Evolutionary conservation across 1,140 invertebrate genomes (phyloP).

Genomic region (Drosophila kurseongensis): DNA sequence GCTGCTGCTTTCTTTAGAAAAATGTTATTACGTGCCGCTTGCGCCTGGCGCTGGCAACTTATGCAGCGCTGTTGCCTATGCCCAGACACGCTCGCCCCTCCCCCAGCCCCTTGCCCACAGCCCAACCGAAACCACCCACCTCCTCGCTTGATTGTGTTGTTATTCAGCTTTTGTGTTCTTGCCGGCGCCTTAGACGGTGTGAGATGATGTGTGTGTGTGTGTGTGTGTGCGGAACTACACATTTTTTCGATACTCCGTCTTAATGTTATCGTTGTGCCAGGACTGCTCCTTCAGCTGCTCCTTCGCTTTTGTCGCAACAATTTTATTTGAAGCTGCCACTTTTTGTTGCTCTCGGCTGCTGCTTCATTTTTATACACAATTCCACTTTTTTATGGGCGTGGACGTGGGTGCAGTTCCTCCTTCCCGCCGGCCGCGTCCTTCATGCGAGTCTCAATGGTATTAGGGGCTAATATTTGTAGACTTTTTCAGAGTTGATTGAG

Average conservation of each 20-base stretch:
- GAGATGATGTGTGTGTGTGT: slow-evolving; percentile 12
- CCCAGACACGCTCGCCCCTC: slow-evolving; percentile 64
- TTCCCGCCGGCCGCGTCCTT: slow-evolving; percentile 48
- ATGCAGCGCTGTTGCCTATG: slow-evolving; percentile 74
- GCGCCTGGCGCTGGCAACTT: slow-evolving; percentile 69
- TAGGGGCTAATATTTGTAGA: slow-evolving; percentile 84
- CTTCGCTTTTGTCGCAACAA: slow-evolving; percentile 80
- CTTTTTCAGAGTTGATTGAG: slow-evolving; percentile 83
- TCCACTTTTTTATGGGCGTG: slow-evolving; percentile 76
- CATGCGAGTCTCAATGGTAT: slow-evolving; percentile 78
- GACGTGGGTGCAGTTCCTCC: slow-evolving; percentile 32
- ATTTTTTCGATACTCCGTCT: slow-evolving; percentile 83
- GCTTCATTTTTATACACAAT: slow-evolving; percentile 82
- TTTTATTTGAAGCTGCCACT: slow-evolving; percentile 82
- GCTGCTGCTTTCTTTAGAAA: slow-evolving; percentile 74
- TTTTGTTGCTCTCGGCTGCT: slow-evolving; percentile 60
- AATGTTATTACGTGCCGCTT: slow-evolving; percentile 83
- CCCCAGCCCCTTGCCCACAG: neutral
- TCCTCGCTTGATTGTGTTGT: slow-evolving; percentile 80
- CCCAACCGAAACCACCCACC: neutral
- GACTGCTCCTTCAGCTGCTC: slow-evolving; percentile 66
- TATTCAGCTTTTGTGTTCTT: slow-evolving; percentile 80
- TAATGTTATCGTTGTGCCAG: slow-evolving; percentile 79
- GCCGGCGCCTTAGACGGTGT: slow-evolving; percentile 49
- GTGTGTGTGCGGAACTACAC: slow-evolving; percentile 66